phyloP scores from a whole-genome alignment of 1,140 invertebrate species.

The Popillia japonica region DNA sequence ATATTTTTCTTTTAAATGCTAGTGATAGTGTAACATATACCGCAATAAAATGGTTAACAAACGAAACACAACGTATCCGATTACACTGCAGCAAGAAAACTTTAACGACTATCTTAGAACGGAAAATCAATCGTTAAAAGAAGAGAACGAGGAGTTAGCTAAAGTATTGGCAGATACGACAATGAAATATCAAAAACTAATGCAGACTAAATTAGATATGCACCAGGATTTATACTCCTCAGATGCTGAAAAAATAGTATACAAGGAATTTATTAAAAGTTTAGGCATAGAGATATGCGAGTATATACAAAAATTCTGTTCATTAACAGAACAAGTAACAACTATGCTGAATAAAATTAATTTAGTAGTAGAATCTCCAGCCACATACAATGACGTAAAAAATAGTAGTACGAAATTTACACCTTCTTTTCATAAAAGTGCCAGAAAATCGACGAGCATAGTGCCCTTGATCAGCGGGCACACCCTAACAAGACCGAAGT shows the following conservation, averaged over 20 bases:
- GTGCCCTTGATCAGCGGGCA: slow-evolving; percentile 39
- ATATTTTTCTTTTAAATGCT: no score
- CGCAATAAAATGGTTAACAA: neutral
- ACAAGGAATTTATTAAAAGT: neutral
- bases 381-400: neutral
- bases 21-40: neutral
- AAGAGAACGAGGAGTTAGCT: neutral
- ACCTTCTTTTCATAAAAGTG: neutral
- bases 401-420: neutral
- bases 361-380: neutral
- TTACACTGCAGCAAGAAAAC: neutral
- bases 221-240: neutral
- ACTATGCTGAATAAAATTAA: neutral
- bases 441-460: slow-evolving; percentile 17
- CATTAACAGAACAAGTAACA: slow-evolving; percentile 6
- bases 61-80: neutral
- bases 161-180: neutral
- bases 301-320: neutral
- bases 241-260: neutral
- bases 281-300: neutral
- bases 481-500: slow-evolving; percentile 17
- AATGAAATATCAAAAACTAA: neutral
- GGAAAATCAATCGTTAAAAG: neutral
- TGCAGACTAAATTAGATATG: neutral
- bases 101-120: neutral